A percentile compares a stretch with the other conserved stretches of the same genome.
phyloP scores from a whole-genome alignment of 2,888 invertebrate genomes.

The Acanthosoma haemorrhoidale region DNA sequence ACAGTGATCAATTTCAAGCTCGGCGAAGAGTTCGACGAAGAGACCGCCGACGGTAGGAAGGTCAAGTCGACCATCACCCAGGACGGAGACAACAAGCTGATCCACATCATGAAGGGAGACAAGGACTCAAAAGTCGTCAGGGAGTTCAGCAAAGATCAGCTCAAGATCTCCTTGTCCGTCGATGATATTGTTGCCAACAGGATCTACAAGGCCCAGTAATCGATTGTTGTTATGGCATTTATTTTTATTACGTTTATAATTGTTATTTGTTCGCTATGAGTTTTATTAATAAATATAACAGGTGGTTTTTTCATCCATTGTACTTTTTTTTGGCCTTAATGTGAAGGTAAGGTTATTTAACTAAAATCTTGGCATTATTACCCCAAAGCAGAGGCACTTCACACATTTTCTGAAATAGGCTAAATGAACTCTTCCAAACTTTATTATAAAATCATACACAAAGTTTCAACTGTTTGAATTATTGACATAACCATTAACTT shows the following conservation, averaged over 20 bases:
- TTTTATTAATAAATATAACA: too few species aligned
- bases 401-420: too few species aligned
- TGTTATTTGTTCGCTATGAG: too few species aligned
- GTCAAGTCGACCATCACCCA: constrained; percentile 67
- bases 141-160: constrained; percentile 67
- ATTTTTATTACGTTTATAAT: not conserved
- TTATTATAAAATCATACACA: too few species aligned
- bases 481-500: too few species aligned
- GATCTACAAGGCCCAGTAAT: constrained; percentile 51
- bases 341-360: too few species aligned
- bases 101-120: constrained; percentile 74
- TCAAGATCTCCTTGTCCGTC: constrained; percentile 70
- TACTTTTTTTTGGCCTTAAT: too few species aligned
- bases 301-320: too few species aligned
- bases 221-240: constrained; percentile 25
- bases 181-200: constrained; percentile 68
- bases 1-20: constrained; percentile 75
- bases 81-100: constrained; percentile 75
- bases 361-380: too few species aligned
- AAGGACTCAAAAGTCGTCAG: constrained; percentile 66
- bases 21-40: constrained; percentile 83
- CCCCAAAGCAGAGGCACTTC: too few species aligned
- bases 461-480: too few species aligned
- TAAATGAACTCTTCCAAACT: too few species aligned
- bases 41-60: constrained; percentile 82